Evolutionary conservation across 2,797 vertebrate species (phyloP).

Genomic region (Pelochelys cantorii): DNA sequence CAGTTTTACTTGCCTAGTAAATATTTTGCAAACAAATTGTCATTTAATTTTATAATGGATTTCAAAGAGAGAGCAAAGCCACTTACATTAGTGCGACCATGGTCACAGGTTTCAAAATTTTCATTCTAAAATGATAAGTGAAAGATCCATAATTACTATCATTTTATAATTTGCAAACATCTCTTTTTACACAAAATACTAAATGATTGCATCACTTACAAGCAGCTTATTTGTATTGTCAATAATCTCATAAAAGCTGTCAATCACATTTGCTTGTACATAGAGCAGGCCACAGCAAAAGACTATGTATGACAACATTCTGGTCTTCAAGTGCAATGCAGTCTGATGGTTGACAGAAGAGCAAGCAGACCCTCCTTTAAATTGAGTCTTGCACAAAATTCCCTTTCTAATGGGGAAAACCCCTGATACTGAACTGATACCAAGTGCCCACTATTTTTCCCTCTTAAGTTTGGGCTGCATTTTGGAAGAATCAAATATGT

Average conservation of each 20-base stretch:
- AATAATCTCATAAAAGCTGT: conserved; percentile 15
- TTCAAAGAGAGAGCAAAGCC: conserved; percentile 53
- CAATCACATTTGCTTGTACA: conserved; percentile 35
- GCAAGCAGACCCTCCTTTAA: conserved; percentile 69
- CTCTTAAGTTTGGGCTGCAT: conserved; percentile 65
- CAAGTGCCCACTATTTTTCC: conserved; percentile 76
- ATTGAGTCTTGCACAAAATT: conserved; percentile 74
- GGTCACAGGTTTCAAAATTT: conserved; percentile 46
- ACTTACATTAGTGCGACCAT: conserved; percentile 54
- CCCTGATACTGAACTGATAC: conserved; percentile 81
- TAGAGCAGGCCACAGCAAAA: conserved; percentile 72
- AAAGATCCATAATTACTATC: conserved; percentile 7
- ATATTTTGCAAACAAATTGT: background rate
- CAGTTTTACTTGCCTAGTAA: background rate
- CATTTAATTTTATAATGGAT: background rate
- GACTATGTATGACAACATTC: conserved; percentile 69
- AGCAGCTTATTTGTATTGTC: accelerated
- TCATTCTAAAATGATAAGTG: conserved; percentile 50
- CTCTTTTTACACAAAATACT: background rate
- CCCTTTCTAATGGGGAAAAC: conserved; percentile 75
- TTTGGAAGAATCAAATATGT: conserved; percentile 62
- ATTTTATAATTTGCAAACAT: background rate
- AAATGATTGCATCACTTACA: conserved; percentile 44
- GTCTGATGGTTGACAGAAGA: conserved; percentile 54
- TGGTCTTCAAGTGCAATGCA: conserved; percentile 36